phyloP scores from a whole-genome alignment of 2,797 vertebrate genomes.

The Melanotaenia parkinsoni region DNA sequence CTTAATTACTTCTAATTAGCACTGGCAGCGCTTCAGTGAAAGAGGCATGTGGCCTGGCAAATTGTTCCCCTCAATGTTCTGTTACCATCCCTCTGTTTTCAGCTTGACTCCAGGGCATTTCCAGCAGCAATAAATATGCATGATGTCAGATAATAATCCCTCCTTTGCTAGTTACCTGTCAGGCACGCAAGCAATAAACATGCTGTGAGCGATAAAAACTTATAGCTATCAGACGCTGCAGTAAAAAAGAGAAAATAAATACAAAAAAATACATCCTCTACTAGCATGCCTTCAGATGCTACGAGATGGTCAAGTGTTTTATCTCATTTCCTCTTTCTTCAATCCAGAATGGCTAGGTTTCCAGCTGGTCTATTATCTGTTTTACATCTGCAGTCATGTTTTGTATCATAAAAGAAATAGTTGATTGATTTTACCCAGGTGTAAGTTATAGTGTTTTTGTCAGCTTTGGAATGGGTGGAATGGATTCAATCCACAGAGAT shows the following conservation, averaged over 20 bases:
- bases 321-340: neutral
- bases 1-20: constrained; percentile 38
- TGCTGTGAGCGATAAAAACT: constrained; percentile 5
- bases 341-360: neutral
- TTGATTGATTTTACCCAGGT: neutral
- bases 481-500: neutral
- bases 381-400: neutral
- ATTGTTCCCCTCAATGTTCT: constrained; percentile 5
- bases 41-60: constrained; percentile 11
- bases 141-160: constrained; percentile 1
- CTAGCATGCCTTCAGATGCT: neutral
- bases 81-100: constrained; percentile 8
- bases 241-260: neutral
- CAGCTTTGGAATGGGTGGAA: too few relatives aligned
- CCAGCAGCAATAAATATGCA: constrained; percentile 20
- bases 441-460: too few relatives aligned
- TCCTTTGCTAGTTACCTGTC: constrained; percentile 10
- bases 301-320: neutral
- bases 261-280: neutral
- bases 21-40: constrained; percentile 22
- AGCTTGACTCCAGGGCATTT: constrained; percentile 11
- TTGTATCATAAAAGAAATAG: neutral
- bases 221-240: constrained; percentile 1
- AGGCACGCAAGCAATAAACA: constrained; percentile 3
- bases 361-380: neutral